Evolutionary conservation across 2,797 vertebrate species (phyloP).

Genomic region (Xyrichtys novacula): DNA sequence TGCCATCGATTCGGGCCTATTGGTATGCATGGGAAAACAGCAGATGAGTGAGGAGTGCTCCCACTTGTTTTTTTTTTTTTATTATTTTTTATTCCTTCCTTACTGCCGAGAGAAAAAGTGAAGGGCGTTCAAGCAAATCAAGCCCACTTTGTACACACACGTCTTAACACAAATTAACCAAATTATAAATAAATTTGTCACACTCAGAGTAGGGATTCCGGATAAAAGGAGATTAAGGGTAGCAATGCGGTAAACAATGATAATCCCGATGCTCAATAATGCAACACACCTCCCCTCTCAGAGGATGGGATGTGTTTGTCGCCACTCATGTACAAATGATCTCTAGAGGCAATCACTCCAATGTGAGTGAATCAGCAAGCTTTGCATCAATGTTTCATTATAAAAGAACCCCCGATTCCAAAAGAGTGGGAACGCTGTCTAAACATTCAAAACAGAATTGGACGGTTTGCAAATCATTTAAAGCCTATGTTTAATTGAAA

Average conservation of each 20-base stretch:
- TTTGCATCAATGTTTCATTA: too few relatives aligned
- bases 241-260: conserved; percentile 75
- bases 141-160: conserved; percentile 68
- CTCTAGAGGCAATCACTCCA: conserved; percentile 56
- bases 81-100: background rate
- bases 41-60: conserved; percentile 72
- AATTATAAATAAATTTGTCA: conserved; percentile 79
- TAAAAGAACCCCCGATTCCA: too few relatives aligned
- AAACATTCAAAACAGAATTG: too few relatives aligned
- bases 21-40: conserved; percentile 77
- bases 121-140: conserved; percentile 70
- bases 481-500: too few relatives aligned
- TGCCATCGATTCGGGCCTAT: conserved; percentile 76
- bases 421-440: too few relatives aligned
- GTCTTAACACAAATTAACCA: conserved; percentile 78
- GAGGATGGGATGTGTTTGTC: conserved; percentile 64
- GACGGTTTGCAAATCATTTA: too few relatives aligned
- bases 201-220: conserved; percentile 58
- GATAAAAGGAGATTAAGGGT: conserved; percentile 76
- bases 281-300: conserved; percentile 66
- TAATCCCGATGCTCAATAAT: conserved; percentile 77
- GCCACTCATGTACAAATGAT: conserved; percentile 69
- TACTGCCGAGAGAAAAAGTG: conserved; percentile 53
- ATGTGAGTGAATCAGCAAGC: too few relatives aligned
- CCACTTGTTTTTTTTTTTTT: conserved; percentile 55